Percentiles rank a stretch among this genome's conserved stretches.
phyloP scores from a whole-genome alignment of 2,797 vertebrate species.

The Alcedo atthis region DNA sequence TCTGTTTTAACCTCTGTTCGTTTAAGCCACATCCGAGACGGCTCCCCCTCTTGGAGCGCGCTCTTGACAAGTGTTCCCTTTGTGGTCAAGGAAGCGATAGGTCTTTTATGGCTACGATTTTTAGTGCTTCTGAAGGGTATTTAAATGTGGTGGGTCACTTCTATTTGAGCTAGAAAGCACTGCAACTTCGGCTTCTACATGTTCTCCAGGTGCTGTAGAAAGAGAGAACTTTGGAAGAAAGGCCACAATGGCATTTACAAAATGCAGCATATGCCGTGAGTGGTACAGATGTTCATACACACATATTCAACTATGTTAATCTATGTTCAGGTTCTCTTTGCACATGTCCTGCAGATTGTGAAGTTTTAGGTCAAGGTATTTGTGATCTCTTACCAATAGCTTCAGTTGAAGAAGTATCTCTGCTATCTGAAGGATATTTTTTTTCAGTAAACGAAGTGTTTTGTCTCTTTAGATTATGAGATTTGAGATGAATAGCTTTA shows the following conservation, averaged over 20 bases:
- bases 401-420: background rate
- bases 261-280: background rate
- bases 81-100: background rate
- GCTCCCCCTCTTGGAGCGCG: background rate
- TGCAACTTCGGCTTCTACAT: background rate
- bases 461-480: background rate
- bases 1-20: background rate
- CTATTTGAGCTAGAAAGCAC: background rate
- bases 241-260: background rate
- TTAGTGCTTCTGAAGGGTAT: background rate
- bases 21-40: background rate
- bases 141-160: background rate
- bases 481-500: background rate
- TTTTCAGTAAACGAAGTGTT: background rate
- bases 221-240: background rate
- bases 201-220: background rate
- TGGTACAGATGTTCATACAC: background rate
- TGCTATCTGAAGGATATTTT: background rate
- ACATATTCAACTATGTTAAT: accelerated
- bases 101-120: background rate
- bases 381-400: background rate
- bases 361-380: background rate
- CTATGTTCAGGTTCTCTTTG: background rate
- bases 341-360: background rate
- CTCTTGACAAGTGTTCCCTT: background rate